Base-by-base conservation (phyloP, 2,797 vertebrate species). In the Tapirus indicus region DNA sequence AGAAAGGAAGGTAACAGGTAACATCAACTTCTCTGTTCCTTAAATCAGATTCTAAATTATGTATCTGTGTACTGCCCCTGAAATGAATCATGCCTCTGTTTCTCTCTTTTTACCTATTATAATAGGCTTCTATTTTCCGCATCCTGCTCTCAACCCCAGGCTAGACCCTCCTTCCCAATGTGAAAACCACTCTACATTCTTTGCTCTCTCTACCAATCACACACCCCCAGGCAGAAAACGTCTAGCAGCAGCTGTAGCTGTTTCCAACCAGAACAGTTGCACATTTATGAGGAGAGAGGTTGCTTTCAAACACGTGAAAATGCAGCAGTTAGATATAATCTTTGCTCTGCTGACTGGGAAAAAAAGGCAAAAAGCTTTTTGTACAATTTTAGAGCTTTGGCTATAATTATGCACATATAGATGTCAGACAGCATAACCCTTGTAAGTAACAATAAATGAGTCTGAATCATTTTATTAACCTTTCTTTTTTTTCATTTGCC, bases 401-500 rank as follows among this genome's bases (percentile, higher is more conserved):
- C 44, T 96, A 62, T 97, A 97, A 97, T 97, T 97, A 95, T 95
- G 62, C 93, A 95, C 88, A 94, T 94, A 96, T 89, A 95, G 88
- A 80, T 97, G 86, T 95, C 95, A 96, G 93, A 80, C 32, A 86
- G 27, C 96, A 94, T 95, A 89, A 94, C 88, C 69, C 94, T 75
- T 89, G 89, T 89, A 96, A 96, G 94, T 83, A 95, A 95, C 41
- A 97, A 96, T 95, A 95, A 94, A 95, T 95, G 88, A 75, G 69
- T 89, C 88, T 84, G 77, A 91, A 96, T 97, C 85, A 94, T 96
- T 98, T 95, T 97, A 95, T 97, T 97, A 97, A 98, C 78, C 86
- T 96, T 97, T 91, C 92, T 88, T 86, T 58, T 58, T 66, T 44
- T 60, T 16, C 27, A 93, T 93, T 96, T 92, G 69, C 64, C 79